phyloP scores from a whole-genome alignment of 2,888 invertebrate genomes.

The Pecten maximus region DNA sequence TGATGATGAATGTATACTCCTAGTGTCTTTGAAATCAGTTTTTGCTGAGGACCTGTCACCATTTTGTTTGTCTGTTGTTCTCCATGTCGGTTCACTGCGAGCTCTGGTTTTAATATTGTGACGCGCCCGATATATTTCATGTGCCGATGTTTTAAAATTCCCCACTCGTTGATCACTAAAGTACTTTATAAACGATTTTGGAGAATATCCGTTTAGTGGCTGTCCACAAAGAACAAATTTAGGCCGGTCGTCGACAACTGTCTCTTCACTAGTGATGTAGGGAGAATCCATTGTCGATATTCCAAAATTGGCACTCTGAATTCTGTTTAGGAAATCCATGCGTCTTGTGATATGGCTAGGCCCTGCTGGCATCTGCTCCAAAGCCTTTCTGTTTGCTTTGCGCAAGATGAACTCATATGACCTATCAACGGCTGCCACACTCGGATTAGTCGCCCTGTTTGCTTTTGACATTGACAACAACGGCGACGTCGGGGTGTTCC shows the following conservation, averaged over 20 bases:
- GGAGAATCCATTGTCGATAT: constrained; percentile 69
- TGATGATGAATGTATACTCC: constrained; percentile 3
- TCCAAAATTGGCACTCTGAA: constrained; percentile 65
- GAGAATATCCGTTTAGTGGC: constrained; percentile 57
- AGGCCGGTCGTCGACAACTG: constrained; percentile 61
- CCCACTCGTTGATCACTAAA: constrained; percentile 64
- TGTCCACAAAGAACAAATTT: constrained; percentile 68
- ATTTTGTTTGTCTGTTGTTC: constrained; percentile 43
- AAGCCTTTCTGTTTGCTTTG: constrained; percentile 48
- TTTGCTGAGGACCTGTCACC: constrained; percentile 41
- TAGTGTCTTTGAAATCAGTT: constrained; percentile 45
- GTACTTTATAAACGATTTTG: constrained; percentile 64
- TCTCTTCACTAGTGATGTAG: constrained; percentile 52
- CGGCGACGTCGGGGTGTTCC: constrained; percentile 52
- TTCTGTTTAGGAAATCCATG: constrained; percentile 61
- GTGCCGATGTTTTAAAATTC: constrained; percentile 65
- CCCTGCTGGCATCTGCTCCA: constrained; percentile 51
- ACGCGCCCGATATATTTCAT: constrained; percentile 61
- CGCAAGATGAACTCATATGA: constrained; percentile 64
- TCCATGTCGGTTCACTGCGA: constrained; percentile 57
- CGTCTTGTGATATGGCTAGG: constrained; percentile 58
- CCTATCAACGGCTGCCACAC: constrained; percentile 57
- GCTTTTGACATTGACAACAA: constrained; percentile 52
- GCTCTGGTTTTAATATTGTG: constrained; percentile 57
- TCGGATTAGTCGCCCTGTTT: constrained; percentile 53